These are phyloP conservation scores for Rhinoptilus africanus DNA, from an alignment of 2,113 vertebrate species.

Conservation along the genomic window DNA sequence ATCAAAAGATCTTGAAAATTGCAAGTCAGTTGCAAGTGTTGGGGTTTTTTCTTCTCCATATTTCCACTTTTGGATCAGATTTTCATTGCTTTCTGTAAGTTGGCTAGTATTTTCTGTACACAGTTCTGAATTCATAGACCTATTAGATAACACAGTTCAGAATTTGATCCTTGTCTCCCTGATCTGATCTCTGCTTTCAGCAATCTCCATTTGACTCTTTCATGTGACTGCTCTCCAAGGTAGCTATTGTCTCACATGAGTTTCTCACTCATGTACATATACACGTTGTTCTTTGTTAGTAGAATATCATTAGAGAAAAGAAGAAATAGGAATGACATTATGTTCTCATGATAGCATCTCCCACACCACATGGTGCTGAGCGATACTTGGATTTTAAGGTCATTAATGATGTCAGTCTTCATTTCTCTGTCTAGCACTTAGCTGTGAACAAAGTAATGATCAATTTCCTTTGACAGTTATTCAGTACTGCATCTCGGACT, in stretches of 20 bases:
- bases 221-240: not conserved
- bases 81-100: not conserved
- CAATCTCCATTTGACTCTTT: not conserved
- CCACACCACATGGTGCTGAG: not conserved
- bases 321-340: not conserved
- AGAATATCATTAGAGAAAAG: not conserved
- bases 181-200: not conserved
- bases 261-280: no score
- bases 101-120: not conserved
- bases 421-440: not conserved
- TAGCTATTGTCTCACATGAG: no score
- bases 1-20: not conserved
- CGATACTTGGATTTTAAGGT: not conserved
- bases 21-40: no score
- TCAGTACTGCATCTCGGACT: not conserved
- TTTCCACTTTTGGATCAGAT: not conserved
- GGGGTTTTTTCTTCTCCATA: not conserved
- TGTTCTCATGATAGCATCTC: no score
- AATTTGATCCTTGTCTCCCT: not conserved
- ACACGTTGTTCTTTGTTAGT: not conserved
- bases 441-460: not conserved
- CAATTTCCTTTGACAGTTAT: not conserved
- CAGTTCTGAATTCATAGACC: no score
- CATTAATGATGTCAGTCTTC: not conserved
- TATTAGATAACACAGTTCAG: not conserved